phyloP scores from a whole-genome alignment of 2,888 invertebrate genomes.

The Ecdyonurus torrentis region DNA sequence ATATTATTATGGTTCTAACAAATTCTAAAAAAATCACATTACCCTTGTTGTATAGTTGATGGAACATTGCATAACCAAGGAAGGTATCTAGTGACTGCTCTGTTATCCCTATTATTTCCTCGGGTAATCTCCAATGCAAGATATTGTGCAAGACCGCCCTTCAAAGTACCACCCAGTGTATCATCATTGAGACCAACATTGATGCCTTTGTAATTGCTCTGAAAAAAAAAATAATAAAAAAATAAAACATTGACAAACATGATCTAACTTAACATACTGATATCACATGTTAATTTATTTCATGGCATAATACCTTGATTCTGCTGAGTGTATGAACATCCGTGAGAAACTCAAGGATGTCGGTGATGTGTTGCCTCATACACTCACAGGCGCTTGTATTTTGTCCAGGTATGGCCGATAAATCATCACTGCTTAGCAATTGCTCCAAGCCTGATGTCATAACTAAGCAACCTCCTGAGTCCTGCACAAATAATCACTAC shows the following conservation, averaged over 20 bases:
- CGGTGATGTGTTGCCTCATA: conserved; percentile 77
- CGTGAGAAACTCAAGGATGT: conserved; percentile 85
- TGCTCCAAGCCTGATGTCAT: not conserved
- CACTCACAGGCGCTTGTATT: conserved; percentile 82
- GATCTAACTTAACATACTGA: no score
- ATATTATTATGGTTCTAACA: not conserved
- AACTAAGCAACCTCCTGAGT: conserved; percentile 66
- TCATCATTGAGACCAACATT: conserved; percentile 77
- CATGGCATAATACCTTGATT: conserved; percentile 73
- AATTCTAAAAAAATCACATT: conserved; percentile 12
- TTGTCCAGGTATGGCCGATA: not conserved
- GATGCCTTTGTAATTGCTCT: conserved; percentile 54
- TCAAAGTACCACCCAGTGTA: conserved; percentile 88
- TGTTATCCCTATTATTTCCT: conserved; percentile 67
- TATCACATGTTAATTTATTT: no score
- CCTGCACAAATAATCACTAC: conserved; percentile 27
- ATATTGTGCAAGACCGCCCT: conserved; percentile 87
- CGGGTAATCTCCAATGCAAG: conserved; percentile 86
- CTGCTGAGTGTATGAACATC: conserved; percentile 94
- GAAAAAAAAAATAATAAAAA: conserved; percentile 15
- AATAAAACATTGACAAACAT: conserved; percentile 8
- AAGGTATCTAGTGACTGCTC: conserved; percentile 60
- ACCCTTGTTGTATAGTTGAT: conserved; percentile 68
- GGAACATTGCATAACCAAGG: conserved; percentile 83
- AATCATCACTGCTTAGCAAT: not conserved